Evolutionary conservation across 2,113 vertebrate genomes (phyloP).

Genomic region (Proteles cristata): DNA sequence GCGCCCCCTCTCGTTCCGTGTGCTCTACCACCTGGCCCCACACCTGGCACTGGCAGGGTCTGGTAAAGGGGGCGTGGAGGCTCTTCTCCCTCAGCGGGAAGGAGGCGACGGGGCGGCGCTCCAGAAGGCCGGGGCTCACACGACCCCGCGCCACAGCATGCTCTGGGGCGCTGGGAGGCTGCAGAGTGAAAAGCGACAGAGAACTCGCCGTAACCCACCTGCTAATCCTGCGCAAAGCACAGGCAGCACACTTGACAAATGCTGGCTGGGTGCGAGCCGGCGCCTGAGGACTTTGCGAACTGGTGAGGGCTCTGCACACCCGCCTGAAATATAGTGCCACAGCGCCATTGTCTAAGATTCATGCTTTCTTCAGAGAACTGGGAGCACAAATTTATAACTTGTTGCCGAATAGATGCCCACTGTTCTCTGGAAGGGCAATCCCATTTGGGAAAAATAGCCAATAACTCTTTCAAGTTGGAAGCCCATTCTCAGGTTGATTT

Average conservation of each 20-base stretch:
- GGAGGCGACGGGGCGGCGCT: fast-evolving
- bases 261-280: neutral
- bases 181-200: neutral
- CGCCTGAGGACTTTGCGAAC: neutral
- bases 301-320: neutral
- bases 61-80: neutral
- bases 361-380: slow-evolving; percentile 42
- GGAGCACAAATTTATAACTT: neutral
- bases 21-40: neutral
- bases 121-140: neutral
- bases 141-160: fast-evolving
- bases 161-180: neutral
- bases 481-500: slow-evolving; percentile 54
- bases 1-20: too few species aligned
- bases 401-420: slow-evolving; percentile 1
- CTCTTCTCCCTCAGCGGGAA: neutral
- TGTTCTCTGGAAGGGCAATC: slow-evolving; percentile 47
- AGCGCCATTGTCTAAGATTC: neutral
- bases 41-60: neutral
- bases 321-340: neutral
- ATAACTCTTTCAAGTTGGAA: slow-evolving; percentile 34
- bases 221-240: neutral
- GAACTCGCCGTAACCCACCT: neutral
- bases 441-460: slow-evolving; percentile 49
- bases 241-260: neutral